Base-by-base conservation (phyloP, 2,888 invertebrate species). In the Ophion ventricosus region DNA sequence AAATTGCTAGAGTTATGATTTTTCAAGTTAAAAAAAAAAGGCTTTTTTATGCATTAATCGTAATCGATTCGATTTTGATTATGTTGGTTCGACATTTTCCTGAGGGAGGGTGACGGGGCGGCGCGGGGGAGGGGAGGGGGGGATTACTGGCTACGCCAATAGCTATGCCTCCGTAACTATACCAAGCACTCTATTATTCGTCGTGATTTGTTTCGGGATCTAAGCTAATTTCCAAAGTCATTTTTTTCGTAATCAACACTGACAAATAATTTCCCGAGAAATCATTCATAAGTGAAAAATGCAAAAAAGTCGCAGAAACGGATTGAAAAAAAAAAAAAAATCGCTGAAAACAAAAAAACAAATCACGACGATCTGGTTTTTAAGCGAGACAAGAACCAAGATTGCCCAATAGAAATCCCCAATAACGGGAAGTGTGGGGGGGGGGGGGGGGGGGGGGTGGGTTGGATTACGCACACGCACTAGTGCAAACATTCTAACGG, bases 311-410 rank as follows among this genome's bases (percentile, higher is more conserved):
- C 25, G 1, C 23, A 43, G 67, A 4, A 49, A 49, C 17, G 25
- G 23, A 67, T 23, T 5, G 0, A 0, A 35, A 35, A 29, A 29
- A 35, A 17, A 7, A 14, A 25, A 40, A 10, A 10, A 20, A n/a
- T 69, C 11, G 23, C 72, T 64, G 86, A 88, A 89, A 88, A 89
- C n/a, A n/a, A n/a, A n/a, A n/a, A n/a, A n/a, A n/a, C n/a, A 87
- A 91, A 92, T 90, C 92, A 92, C 90, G 89, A 88, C 88, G 89
- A 87, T 87, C 90, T 88, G 89, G 89, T 87, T 90, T 87, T 88
- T 88, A 92, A 92, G 91, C 91, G 92, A 93, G 92, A 92, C 92
- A 92, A 91, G 91, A 91, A 91, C 92, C 92, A 92, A 92, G 92
- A 91, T 92, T 92, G 90, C 91, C 73, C 92, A 92, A 92, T 92